Conservation (phyloP, 30 jellyfish, hydroid and myxozoan genomes). For the Rhopilema esculentum region DNA sequence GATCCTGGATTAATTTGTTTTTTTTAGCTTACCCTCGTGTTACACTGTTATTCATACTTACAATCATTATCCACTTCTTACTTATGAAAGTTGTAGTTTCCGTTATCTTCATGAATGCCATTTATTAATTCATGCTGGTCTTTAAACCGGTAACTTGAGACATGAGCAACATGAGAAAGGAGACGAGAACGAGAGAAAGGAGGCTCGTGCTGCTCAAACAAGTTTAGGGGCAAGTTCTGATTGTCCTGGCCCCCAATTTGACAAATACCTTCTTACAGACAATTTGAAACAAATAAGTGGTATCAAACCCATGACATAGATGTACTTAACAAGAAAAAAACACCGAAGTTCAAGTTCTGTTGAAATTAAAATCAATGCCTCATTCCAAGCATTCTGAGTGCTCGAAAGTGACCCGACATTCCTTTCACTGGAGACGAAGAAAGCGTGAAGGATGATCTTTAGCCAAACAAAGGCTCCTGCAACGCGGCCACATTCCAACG, state of each 20-base stretch:
- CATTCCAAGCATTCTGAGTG: not conserved
- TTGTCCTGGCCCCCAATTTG: not conserved
- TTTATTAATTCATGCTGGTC: no score
- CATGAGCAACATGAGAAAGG: no score
- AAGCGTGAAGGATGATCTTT: conserved; percentile 20
- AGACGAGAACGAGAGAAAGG: no score
- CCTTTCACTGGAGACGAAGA: not conserved
- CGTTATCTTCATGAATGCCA: no score
- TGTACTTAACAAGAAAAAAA: not conserved
- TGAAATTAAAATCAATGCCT: not conserved
- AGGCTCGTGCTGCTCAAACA: no score
- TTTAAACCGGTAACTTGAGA: no score
- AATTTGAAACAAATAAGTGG: not conserved
- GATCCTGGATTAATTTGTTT: no score
- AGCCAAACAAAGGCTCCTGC: conserved; percentile 23
- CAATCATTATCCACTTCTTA: no score
- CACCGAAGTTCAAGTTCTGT: not conserved
- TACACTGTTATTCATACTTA: no score
- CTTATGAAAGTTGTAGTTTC: no score
- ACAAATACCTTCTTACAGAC: no score
- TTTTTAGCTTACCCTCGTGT: no score
- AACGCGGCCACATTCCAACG: conserved; percentile 68
- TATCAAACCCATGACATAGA: not conserved
- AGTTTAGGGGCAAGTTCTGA: not conserved
- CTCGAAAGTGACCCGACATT: not conserved